Conservation (phyloP, 2,888 invertebrate genomes). For the Chrysolina oricalcia region DNA sequence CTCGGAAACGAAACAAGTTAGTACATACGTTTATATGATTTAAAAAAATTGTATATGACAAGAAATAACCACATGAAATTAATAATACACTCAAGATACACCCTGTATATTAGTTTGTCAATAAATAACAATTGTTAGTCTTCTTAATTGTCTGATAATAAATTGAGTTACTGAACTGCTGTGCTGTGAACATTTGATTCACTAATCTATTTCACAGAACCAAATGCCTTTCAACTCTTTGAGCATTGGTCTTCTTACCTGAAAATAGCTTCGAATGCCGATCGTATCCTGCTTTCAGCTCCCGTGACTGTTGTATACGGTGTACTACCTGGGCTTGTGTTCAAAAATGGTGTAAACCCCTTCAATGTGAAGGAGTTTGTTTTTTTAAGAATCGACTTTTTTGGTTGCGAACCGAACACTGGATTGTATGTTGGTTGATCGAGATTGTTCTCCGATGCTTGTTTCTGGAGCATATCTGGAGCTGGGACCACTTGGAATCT, state of each 20-base stretch:
- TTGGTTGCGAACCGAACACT: slow-evolving; percentile 72
- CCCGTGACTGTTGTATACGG: slow-evolving; percentile 92
- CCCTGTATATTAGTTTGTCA: no score
- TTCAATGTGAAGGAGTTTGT: slow-evolving; percentile 87
- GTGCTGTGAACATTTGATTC: no score
- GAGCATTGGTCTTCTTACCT: slow-evolving; percentile 68
- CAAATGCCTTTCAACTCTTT: no score
- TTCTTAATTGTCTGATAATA: no score
- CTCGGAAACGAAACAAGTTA: no score
- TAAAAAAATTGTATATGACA: no score
- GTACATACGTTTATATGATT: no score
- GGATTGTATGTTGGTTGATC: slow-evolving; percentile 72
- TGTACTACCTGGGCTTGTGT: slow-evolving; percentile 76
- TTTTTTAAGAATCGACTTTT: slow-evolving; percentile 94
- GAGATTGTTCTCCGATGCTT: slow-evolving; percentile 68
- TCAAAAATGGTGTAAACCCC: slow-evolving; percentile 75
- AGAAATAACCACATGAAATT: no score
- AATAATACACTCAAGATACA: no score
- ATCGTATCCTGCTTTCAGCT: slow-evolving; percentile 88
- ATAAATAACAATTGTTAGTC: no score
- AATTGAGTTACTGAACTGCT: no score
- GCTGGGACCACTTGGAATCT: slow-evolving; percentile 84
- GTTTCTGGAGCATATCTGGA: slow-evolving; percentile 80
- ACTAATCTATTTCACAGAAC: no score
- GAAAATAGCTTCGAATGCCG: slow-evolving; percentile 93